Evolutionary conservation across 2,797 vertebrate species (phyloP), one percentile per base, ranked within the genome.

Genomic region (Brachyalestes nurse): DNA sequence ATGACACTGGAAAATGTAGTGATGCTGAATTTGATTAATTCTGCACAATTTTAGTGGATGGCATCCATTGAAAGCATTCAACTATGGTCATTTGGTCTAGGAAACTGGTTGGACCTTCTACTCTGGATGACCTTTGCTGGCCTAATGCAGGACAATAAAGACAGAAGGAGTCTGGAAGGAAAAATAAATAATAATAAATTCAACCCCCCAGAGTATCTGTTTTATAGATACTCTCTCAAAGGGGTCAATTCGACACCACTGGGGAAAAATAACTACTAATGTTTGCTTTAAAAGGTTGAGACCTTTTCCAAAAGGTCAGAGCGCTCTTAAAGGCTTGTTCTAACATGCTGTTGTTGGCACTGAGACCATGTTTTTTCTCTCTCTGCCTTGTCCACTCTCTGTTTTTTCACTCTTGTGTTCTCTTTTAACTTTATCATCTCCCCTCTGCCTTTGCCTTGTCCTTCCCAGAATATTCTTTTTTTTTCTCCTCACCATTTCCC

Each of bases 291-390:
- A n/a, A 55, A 55, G 69, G 55, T 25, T 4, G 3, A 71, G 45
- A 49, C 42, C 67, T 53, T 71, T 71, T 71, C 23, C 6, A 8
- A 51, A 71, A 71, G 67, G 47, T 71, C 45, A 53, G 17, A n/a
- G 23, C 45, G 40, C 81, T 51, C 71, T 81, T 75, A 77, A 62
- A 28, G n/a, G 13, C 65, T 71, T 34, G 21, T 21, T 75, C 75
- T 17, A 81, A 14, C 21, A 21, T 74, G 72, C 28, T 77, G 62
- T 49, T 82, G 47, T 70, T 64, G 61, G 57, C 23, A 38, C 12
- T 19, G 19, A n/a, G 21, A 70, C 0, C 34, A 34, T 34, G 28
- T 4, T 19, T 78, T 21, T 34, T 45, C 69, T 72, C 23, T 70
- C 9, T 13, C 34, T 14, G 9, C 67, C 21, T 58, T 0, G 57